phyloP scores from a whole-genome alignment of 1,140 invertebrate genomes.

The Hetaerina americana region DNA sequence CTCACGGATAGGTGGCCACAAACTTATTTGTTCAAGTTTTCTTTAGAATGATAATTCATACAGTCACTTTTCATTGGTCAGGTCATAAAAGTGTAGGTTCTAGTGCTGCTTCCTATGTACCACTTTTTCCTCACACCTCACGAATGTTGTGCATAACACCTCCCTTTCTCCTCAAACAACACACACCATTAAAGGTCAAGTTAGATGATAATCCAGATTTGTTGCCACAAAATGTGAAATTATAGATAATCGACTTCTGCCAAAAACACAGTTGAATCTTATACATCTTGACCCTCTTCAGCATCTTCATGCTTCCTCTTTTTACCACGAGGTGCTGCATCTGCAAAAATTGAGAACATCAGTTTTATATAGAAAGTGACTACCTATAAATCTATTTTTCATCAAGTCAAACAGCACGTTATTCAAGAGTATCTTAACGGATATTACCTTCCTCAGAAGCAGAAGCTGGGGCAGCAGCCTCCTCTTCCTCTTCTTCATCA shows the following conservation, averaged over 20 bases:
- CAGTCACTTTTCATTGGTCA: background rate
- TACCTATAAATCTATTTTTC: background rate
- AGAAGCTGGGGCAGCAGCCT: background rate
- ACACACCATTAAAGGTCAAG: background rate
- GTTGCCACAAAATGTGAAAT: background rate
- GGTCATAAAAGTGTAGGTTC: background rate
- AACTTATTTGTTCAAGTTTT: background rate
- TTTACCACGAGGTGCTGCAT: background rate
- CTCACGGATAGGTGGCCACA: background rate
- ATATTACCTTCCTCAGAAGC: background rate
- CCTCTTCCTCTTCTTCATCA: background rate
- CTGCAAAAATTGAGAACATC: background rate
- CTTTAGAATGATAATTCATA: slow-evolving; percentile 1
- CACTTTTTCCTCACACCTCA: background rate
- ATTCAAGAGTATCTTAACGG: no score
- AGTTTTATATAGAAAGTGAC: background rate
- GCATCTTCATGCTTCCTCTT: background rate
- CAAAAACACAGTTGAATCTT: background rate
- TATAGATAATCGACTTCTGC: background rate
- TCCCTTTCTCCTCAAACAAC: background rate
- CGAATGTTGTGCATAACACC: background rate
- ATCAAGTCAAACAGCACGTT: background rate
- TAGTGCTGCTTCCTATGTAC: background rate
- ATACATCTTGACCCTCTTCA: background rate
- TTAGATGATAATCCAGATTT: background rate